Conservation (phyloP, 2,888 invertebrate genomes). For the Drosophila nigritarsus region DNA sequence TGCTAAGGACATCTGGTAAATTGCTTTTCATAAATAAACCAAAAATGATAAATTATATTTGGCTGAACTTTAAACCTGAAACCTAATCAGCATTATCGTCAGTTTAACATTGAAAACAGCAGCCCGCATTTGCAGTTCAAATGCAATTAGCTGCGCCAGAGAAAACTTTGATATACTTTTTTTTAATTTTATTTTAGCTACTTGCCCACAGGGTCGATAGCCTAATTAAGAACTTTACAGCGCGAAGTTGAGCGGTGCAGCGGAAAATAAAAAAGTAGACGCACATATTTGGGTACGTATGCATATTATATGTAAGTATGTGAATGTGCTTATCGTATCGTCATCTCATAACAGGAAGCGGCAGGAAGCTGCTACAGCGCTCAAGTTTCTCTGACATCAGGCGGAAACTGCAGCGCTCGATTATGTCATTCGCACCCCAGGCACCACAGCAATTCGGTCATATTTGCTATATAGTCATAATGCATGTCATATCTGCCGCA, state of each 20-base stretch:
- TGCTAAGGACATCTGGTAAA: not conserved
- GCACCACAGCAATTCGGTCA: conserved; percentile 22
- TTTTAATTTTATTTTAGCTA: conserved; percentile 3
- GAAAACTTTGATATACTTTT: conserved; percentile 41
- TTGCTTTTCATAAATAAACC: not conserved
- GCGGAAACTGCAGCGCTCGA: conserved; percentile 74
- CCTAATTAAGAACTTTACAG: conserved; percentile 69
- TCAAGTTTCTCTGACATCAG: conserved; percentile 23
- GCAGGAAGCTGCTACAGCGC: conserved; percentile 43
- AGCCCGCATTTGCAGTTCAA: conserved; percentile 43
- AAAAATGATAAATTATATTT: conserved; percentile 6
- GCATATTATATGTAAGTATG: not conserved
- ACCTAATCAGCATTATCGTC: conserved; percentile 50
- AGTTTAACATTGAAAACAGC: conserved; percentile 35
- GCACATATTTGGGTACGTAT: conserved; percentile 6
- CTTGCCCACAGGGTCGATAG: conserved; percentile 29
- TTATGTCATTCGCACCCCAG: conserved; percentile 72
- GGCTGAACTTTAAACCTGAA: conserved; percentile 3
- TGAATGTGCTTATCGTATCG: conserved; percentile 22
- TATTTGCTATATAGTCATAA: conserved; percentile 68
- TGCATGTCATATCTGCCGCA: conserved; percentile 75
- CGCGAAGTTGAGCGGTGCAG: conserved; percentile 5
- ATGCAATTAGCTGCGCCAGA: conserved; percentile 66
- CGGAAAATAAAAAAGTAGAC: not conserved
- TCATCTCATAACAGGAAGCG: conserved; percentile 50